These are phyloP conservation scores for Andrena hattorfiana DNA, from an alignment of 2,888 invertebrate species.

Conservation along the genomic window DNA sequence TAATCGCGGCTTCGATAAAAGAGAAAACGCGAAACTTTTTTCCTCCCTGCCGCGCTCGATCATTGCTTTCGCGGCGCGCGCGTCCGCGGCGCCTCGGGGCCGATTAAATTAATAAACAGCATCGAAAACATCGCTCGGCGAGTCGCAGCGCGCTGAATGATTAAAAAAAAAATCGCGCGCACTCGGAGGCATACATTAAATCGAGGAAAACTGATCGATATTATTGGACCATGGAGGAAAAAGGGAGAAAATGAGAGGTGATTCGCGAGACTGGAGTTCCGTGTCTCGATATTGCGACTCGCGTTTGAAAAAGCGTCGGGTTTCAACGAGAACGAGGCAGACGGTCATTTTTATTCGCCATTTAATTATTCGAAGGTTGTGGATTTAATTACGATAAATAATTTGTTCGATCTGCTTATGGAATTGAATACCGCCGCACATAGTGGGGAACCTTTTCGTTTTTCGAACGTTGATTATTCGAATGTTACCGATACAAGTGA, in stretches of 20 bases:
- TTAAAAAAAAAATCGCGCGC: background rate
- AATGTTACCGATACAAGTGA: too few relatives aligned
- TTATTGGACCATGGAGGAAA: background rate
- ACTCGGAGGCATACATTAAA: conserved; percentile 1
- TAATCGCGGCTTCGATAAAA: conserved; percentile 35
- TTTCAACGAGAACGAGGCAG: background rate
- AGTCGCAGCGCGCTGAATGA: conserved; percentile 20
- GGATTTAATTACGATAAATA: background rate
- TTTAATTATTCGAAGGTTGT: background rate
- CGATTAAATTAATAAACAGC: conserved; percentile 40
- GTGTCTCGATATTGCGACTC: background rate
- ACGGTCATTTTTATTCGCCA: background rate
- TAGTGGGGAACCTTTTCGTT: too few relatives aligned
- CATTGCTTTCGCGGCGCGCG: conserved; percentile 1
- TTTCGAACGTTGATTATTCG: too few relatives aligned
- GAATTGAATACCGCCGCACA: too few relatives aligned
- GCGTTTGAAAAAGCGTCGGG: background rate
- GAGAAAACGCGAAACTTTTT: conserved; percentile 17
- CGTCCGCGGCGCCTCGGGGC: conserved; percentile 9
- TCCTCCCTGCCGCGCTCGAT: background rate
- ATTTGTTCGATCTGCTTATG: background rate
- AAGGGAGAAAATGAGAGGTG: background rate
- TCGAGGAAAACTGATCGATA: background rate
- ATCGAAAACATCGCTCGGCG: conserved; percentile 18
- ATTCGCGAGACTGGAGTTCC: background rate